Percentiles rank a stretch among this genome's conserved stretches.
phyloP scores from a whole-genome alignment of 1,140 invertebrate genomes.

The Proales similis region DNA sequence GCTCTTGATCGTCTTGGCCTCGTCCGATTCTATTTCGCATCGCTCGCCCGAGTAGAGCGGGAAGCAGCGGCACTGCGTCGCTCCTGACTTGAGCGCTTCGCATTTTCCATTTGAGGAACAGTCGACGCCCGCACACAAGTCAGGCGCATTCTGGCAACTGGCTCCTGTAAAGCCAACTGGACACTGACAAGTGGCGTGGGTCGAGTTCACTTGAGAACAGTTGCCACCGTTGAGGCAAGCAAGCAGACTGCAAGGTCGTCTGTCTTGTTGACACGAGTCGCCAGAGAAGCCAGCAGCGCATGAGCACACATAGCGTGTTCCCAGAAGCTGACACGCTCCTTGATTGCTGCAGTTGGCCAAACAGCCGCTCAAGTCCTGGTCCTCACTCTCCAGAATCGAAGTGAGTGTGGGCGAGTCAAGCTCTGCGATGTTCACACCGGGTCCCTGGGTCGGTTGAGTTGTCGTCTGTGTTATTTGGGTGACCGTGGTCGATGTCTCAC shows the following conservation, averaged over 20 bases:
- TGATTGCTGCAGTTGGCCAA: constrained; percentile 6
- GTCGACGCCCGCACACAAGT: constrained; percentile 3
- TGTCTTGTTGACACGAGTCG: constrained; percentile 78
- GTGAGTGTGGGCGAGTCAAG: no score
- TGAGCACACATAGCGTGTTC: not conserved
- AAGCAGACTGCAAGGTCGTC: constrained; percentile 62
- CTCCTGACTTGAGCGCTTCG: not conserved
- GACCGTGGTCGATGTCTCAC: no score
- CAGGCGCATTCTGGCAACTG: constrained; percentile 59
- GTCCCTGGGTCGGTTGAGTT: no score
- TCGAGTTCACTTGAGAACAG: constrained; percentile 78
- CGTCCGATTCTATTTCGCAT: constrained; percentile 6
- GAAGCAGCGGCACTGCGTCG: constrained; percentile 19
- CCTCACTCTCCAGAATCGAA: no score
- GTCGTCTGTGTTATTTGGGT: no score
- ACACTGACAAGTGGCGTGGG: constrained; percentile 69
- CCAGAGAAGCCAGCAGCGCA: constrained; percentile 57
- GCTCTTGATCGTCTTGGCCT: not conserved
- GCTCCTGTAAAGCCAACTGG: constrained; percentile 71
- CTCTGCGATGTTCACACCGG: no score
- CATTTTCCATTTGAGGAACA: constrained; percentile 27
- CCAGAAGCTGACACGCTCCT: not conserved
- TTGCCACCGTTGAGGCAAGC: constrained; percentile 77
- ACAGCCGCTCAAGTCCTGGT: constrained; percentile 1
- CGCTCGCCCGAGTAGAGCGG: not conserved